Conservation (phyloP, 2,888 invertebrate species). For the Eueremaeus valkanovi region DNA sequence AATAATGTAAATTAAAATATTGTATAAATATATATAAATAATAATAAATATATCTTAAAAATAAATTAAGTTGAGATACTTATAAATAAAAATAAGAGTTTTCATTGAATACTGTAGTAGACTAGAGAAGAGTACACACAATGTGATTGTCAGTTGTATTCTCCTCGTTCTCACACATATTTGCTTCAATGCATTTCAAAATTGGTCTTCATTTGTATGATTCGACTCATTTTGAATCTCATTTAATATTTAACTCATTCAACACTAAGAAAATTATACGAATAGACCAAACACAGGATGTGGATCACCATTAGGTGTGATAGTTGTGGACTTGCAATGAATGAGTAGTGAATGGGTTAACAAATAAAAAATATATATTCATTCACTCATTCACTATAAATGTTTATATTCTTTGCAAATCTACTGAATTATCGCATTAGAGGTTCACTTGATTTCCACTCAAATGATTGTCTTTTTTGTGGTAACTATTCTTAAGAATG, state of each 20-base stretch:
- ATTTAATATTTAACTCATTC: slow-evolving; percentile 5
- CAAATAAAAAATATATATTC: not conserved
- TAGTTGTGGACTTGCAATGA: not conserved
- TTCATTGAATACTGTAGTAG: not conserved
- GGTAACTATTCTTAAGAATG: not conserved
- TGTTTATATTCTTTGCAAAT: not conserved
- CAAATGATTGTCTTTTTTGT: slow-evolving; percentile 1
- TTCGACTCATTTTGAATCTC: not conserved
- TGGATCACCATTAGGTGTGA: not conserved
- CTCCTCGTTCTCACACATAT: too few relatives aligned
- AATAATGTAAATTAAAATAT: slow-evolving; percentile 25
- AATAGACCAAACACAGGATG: not conserved
- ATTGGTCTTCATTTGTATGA: slow-evolving; percentile 7
- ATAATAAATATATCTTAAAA: slow-evolving; percentile 11
- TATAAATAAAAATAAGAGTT: not conserved
- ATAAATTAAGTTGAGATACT: slow-evolving; percentile 21
- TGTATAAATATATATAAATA: slow-evolving; percentile 13
- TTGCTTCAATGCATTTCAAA: not conserved
- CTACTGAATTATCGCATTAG: slow-evolving; percentile 6
- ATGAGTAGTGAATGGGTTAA: not conserved
- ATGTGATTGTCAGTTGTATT: too few relatives aligned
- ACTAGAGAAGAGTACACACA: not conserved
- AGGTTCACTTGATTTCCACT: not conserved
- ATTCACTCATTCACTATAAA: not conserved
- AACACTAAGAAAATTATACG: slow-evolving; percentile 7